These are phyloP conservation scores for Mesoligia furuncula DNA, from an alignment of 2,888 invertebrate species.

Conservation along the genomic window DNA sequence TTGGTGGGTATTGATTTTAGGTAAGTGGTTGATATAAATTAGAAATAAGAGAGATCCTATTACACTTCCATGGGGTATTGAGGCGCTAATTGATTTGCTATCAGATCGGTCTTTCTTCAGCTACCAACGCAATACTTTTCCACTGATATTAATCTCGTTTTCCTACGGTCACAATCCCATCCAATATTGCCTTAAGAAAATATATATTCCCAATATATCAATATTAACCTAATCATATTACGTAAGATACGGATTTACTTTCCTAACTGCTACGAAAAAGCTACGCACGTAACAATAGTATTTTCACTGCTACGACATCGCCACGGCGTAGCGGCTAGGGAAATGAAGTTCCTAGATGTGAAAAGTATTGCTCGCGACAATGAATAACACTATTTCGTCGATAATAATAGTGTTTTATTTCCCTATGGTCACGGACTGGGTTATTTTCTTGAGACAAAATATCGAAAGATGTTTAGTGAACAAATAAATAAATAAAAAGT, in stretches of 20 bases:
- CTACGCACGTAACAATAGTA: slow-evolving; percentile 49
- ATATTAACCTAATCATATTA: slow-evolving; percentile 22
- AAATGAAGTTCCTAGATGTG: slow-evolving; percentile 41
- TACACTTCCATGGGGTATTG: no score
- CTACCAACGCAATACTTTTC: background rate
- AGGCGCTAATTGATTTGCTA: no score
- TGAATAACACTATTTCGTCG: slow-evolving; percentile 34
- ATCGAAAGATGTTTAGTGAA: background rate
- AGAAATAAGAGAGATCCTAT: no score
- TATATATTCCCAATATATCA: slow-evolving; percentile 26
- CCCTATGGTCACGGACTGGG: background rate
- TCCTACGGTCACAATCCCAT: background rate
- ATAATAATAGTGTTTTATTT: slow-evolving; percentile 28
- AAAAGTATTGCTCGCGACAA: slow-evolving; percentile 19
- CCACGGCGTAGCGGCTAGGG: slow-evolving; percentile 49
- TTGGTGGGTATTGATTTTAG: no score
- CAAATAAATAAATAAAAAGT: background rate
- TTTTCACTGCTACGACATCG: slow-evolving; percentile 42
- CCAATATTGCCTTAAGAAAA: background rate
- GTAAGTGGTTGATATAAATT: no score
- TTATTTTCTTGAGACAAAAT: background rate
- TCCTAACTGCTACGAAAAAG: slow-evolving; percentile 35
- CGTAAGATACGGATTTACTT: slow-evolving; percentile 13
- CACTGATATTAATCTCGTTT: background rate
- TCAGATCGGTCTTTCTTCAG: no score